phyloP scores from a whole-genome alignment of 2,113 vertebrate species.

The Ariopsis seemanni region DNA sequence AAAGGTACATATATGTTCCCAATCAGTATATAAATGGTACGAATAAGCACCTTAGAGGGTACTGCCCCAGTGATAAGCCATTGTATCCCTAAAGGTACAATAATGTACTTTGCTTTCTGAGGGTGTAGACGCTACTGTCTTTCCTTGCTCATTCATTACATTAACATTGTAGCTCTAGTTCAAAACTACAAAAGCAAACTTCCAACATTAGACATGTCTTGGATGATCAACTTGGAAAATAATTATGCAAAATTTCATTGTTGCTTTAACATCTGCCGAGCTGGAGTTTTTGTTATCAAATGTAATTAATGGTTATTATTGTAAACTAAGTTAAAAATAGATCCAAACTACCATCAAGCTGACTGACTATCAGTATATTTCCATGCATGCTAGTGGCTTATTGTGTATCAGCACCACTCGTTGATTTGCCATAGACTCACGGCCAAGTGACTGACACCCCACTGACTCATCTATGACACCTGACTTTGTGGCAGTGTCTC shows the following conservation, averaged over 20 bases:
- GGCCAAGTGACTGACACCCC: not conserved
- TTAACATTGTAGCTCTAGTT: not conserved
- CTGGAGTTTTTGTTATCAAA: not conserved
- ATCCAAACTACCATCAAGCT: not conserved
- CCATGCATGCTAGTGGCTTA: not conserved
- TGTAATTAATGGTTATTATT: not conserved
- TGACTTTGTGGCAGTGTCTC: conserved; percentile 22
- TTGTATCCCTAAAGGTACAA: too few species aligned
- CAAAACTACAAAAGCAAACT: not conserved
- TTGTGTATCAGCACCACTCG: not conserved
- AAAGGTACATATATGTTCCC: too few species aligned
- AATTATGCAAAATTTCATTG: not conserved
- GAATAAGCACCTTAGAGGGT: too few species aligned
- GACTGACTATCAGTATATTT: not conserved
- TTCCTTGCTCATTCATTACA: too few species aligned
- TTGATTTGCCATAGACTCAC: conserved; percentile 7
- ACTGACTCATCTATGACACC: not conserved
- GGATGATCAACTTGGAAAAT: not conserved
- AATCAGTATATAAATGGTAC: too few species aligned
- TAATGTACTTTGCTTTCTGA: too few species aligned
- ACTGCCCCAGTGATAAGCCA: too few species aligned
- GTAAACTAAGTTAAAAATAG: not conserved
- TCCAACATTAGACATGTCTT: not conserved
- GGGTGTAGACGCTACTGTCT: too few species aligned
- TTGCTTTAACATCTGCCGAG: not conserved